Percentiles rank a stretch among this genome's conserved stretches.
Evolutionary conservation across 2,888 invertebrate species (phyloP).

Genomic region (Phania funesta): DNA sequence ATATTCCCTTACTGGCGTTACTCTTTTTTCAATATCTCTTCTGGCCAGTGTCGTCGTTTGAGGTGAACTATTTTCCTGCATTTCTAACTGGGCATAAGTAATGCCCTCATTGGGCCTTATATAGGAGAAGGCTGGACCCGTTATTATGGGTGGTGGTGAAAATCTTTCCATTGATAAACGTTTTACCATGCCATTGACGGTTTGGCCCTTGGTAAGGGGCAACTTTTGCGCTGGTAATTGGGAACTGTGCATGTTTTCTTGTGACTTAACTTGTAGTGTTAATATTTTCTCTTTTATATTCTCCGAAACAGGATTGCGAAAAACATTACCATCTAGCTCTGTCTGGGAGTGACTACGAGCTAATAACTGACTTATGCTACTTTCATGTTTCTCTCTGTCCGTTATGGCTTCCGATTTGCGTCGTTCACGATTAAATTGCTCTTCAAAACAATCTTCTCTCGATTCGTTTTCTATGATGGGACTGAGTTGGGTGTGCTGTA

Average conservation of each 20-base stretch:
- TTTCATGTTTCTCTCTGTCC: constrained; percentile 77
- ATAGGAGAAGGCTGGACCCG: constrained; percentile 91
- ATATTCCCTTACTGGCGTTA: constrained; percentile 63
- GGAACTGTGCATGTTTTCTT: constrained; percentile 86
- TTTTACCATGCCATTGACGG: constrained; percentile 89
- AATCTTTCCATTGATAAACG: constrained; percentile 87
- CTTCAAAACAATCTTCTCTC: constrained; percentile 84
- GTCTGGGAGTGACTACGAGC: constrained; percentile 74
- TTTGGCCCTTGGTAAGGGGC: constrained; percentile 86
- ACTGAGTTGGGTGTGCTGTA: constrained; percentile 86
- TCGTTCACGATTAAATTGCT: constrained; percentile 73
- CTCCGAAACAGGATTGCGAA: constrained; percentile 80
- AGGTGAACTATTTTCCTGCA: constrained; percentile 70
- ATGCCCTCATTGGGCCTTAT: constrained; percentile 84
- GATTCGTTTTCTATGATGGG: constrained; percentile 90
- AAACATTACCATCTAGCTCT: constrained; percentile 80
- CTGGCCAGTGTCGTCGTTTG: constrained; percentile 47
- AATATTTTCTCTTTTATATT: constrained; percentile 75
- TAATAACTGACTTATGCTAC: constrained; percentile 74
- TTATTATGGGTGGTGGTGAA: constrained; percentile 86
- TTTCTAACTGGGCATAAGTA: constrained; percentile 88
- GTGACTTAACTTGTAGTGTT: constrained; percentile 79
- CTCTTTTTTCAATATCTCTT: constrained; percentile 39
- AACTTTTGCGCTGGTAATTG: constrained; percentile 86
- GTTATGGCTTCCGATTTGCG: constrained; percentile 79